phyloP scores from a whole-genome alignment of 2,797 vertebrate species.

The Pangasius mekongensis region DNA sequence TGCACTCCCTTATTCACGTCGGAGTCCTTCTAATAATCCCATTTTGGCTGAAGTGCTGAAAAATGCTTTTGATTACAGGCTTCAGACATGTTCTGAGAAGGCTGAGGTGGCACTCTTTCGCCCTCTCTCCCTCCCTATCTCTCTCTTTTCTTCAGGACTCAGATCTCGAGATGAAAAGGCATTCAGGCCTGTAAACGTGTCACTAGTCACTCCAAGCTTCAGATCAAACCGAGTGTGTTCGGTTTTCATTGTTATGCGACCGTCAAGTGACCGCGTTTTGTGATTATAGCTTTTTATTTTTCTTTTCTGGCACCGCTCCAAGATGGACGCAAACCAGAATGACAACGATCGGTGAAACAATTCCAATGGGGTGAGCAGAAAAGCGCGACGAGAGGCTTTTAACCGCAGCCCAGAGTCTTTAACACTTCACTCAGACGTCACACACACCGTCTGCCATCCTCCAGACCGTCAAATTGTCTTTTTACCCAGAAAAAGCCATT shows the following conservation, averaged over 20 bases:
- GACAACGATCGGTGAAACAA: constrained; percentile 37
- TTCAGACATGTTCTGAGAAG: constrained; percentile 31
- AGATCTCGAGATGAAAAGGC: constrained; percentile 25
- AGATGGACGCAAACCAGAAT: constrained; percentile 32
- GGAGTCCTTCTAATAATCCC: constrained; percentile 47
- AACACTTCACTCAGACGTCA: constrained; percentile 45
- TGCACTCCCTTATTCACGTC: constrained; percentile 9
- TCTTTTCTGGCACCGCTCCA: constrained; percentile 1
- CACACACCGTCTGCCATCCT: constrained; percentile 26
- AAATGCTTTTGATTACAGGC: constrained; percentile 51
- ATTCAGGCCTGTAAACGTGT: constrained; percentile 30
- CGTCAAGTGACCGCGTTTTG: constrained; percentile 18
- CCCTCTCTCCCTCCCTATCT: constrained; percentile 12
- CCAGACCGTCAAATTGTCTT: constrained; percentile 68
- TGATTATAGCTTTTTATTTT: background rate
- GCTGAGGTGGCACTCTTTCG: constrained; percentile 36
- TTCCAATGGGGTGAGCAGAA: constrained; percentile 31
- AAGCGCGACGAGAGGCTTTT: constrained; percentile 43
- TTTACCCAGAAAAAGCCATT: constrained; percentile 73
- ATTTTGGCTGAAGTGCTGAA: constrained; percentile 48
- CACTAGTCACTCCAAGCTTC: constrained; percentile 18
- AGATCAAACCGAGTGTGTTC: constrained; percentile 23
- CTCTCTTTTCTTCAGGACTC: constrained; percentile 31
- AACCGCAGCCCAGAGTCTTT: constrained; percentile 31
- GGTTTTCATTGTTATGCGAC: constrained; percentile 17